Evolutionary conservation across 2,113 vertebrate species (phyloP).

Genomic region (Oryzias woworae): DNA sequence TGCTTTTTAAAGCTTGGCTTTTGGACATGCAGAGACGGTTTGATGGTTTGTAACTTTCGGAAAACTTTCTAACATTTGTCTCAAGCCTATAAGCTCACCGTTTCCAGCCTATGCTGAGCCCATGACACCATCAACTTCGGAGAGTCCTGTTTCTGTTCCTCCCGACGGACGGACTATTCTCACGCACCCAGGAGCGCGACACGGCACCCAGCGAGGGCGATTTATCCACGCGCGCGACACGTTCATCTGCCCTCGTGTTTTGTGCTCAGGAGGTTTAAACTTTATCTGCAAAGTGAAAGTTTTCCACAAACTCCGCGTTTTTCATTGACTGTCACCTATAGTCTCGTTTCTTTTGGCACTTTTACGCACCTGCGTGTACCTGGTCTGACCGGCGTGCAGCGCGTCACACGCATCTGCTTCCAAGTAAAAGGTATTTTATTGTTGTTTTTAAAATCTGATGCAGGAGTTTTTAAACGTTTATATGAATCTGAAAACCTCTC

Average conservation of each 20-base stretch:
- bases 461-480: conserved; percentile 20
- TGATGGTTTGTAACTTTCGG: conserved; percentile 73
- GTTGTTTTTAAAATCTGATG: conserved; percentile 5
- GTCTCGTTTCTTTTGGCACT: conserved; percentile 5
- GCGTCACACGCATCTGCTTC: neutral
- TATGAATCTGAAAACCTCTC: too few relatives aligned
- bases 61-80: conserved; percentile 71
- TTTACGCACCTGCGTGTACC: conserved; percentile 53
- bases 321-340: neutral
- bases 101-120: conserved; percentile 10
- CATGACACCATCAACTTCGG: conserved; percentile 33
- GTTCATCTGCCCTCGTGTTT: conserved; percentile 13
- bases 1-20: too few relatives aligned
- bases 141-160: conserved; percentile 34
- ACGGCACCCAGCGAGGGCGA: conserved; percentile 38
- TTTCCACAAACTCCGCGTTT: neutral
- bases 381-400: neutral
- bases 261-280: neutral
- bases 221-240: conserved; percentile 44
- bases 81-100: conserved; percentile 64
- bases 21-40: conserved; percentile 39
- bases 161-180: conserved; percentile 23
- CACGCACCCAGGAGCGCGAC: conserved; percentile 65
- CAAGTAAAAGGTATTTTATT: neutral
- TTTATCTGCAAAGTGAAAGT: neutral